phyloP scores from a whole-genome alignment of 2,888 invertebrate genomes.

The Dascillus cervinus region DNA sequence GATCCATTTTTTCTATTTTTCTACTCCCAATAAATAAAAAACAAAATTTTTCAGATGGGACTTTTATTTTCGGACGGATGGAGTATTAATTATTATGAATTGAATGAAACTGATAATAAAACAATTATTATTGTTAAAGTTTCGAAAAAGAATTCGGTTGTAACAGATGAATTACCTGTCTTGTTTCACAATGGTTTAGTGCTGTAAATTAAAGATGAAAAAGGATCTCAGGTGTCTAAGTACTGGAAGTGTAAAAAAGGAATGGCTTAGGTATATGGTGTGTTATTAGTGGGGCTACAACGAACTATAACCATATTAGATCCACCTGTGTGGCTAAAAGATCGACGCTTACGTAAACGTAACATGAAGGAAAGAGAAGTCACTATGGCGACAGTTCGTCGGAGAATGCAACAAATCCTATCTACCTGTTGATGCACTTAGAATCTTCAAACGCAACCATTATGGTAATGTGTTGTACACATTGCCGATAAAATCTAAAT shows the following conservation, averaged over 20 bases:
- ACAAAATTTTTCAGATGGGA: too few relatives aligned
- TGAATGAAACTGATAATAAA: too few relatives aligned
- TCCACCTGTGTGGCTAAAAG: not conserved
- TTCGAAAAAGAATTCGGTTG: too few relatives aligned
- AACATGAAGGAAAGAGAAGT: slow-evolving; percentile 24
- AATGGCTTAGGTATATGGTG: slow-evolving; percentile 36
- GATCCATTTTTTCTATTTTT: too few relatives aligned
- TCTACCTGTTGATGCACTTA: slow-evolving; percentile 36
- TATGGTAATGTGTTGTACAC: too few relatives aligned
- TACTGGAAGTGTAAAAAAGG: slow-evolving; percentile 37
- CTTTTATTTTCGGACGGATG: too few relatives aligned
- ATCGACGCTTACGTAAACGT: slow-evolving; percentile 1
- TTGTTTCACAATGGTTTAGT: slow-evolving; percentile 6
- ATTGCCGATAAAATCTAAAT: too few relatives aligned
- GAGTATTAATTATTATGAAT: too few relatives aligned
- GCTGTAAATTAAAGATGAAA: slow-evolving; percentile 25
- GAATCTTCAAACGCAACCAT: too few relatives aligned
- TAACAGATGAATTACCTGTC: too few relatives aligned
- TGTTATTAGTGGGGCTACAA: slow-evolving; percentile 36
- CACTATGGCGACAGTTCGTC: slow-evolving; percentile 39
- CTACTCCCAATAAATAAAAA: too few relatives aligned
- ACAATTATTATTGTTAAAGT: too few relatives aligned
- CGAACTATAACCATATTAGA: slow-evolving; percentile 25
- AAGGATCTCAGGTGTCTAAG: slow-evolving; percentile 35
- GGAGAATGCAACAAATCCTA: slow-evolving; percentile 42